phyloP scores from a whole-genome alignment of 1,140 invertebrate genomes.

The Procambarus clarkii region DNA sequence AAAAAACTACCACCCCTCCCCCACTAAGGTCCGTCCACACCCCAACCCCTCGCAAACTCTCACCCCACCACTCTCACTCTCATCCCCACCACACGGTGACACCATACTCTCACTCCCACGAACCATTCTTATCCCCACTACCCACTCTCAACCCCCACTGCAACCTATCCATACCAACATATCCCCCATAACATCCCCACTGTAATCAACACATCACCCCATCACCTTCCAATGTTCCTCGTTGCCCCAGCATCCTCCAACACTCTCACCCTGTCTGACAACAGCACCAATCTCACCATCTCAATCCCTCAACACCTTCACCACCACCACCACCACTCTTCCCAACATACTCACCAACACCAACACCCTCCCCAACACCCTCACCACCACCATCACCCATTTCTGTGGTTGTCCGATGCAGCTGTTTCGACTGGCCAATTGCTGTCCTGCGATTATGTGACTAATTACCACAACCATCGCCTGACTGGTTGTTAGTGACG shows the following conservation, averaged over 20 bases:
- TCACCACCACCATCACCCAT: neutral
- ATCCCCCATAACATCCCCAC: too few species aligned
- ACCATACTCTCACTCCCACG: neutral
- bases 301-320: too few species aligned
- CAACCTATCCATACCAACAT: too few species aligned
- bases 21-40: too few species aligned
- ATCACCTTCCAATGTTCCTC: too few species aligned
- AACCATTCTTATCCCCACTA: too few species aligned
- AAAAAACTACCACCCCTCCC: neutral
- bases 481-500: constrained; percentile 21
- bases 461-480: constrained; percentile 28
- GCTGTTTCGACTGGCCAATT: constrained; percentile 33
- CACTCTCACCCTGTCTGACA: too few species aligned
- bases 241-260: too few species aligned
- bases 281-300: too few species aligned
- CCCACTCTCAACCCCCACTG: too few species aligned
- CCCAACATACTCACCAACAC: neutral
- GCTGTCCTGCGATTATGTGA: constrained; percentile 34
- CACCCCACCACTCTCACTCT: neutral
- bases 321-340: neutral
- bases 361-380: neutral
- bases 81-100: neutral
- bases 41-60: too few species aligned
- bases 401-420: constrained; percentile 16
- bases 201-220: too few species aligned